These are phyloP conservation scores for human DNA, from an alignment of 2,113 vertebrate species.

Conservation along the genomic window GRCh38 chr19:17184001-17184500, in stretches of 20 bases:
- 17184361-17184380: not conserved
- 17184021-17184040: not conserved
- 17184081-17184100: not conserved
- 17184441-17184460: rapidly evolving
- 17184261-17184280: not conserved
- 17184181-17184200: rapidly evolving
- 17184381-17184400: not conserved
- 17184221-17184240: not conserved
- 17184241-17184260: not conserved
- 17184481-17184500: rapidly evolving
- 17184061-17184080: not conserved
- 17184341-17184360: not conserved
- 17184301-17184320: not conserved
- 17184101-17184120: not conserved
- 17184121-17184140: not conserved
- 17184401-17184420: not conserved
- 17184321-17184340: not conserved
- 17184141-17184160: not conserved
- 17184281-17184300: not conserved
- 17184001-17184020: not conserved
- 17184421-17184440: not conserved
- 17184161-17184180: not conserved
- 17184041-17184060: not conserved
- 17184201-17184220: not conserved
- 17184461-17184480: rapidly evolving